Evolutionary conservation across 2,113 vertebrate species (phyloP), one percentile per base, ranked within the genome.

Genomic region (Leptosomus discolor): DNA sequence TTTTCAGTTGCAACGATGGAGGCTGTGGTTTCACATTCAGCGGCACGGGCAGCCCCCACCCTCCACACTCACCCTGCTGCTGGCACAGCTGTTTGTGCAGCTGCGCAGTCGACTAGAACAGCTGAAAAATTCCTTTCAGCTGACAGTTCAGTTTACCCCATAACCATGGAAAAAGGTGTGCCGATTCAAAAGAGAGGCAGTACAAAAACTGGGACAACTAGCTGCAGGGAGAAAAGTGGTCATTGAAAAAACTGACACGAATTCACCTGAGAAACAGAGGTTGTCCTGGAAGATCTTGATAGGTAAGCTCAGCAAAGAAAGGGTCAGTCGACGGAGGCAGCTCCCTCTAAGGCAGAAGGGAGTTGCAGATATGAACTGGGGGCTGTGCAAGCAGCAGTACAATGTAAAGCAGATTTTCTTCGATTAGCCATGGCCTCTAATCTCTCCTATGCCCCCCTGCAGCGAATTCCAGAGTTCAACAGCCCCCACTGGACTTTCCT

Each of bases 401-500:
- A 83, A 85, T 7, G 70, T 82, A 89, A 90, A 96, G 92, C 84
- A 96, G 96, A 96, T 97, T 94, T 96, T 43, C 92, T 96, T 95
- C 94, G 95, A 95, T 97, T 95, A 96, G 65, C 89, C 74, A 6
- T 69, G 94, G 89, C 74, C 84, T 94, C 80, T 97, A 96, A 97
- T 97, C 97, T 96, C 95, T 94, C 81, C 84, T 65, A 9, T 88
- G 96, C 87, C 93, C 87, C 96, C 95, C 96, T 96, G 91, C 95
- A 97, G 96, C 74, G 92, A 97, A 97, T 97, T 97, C 97, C 95
- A 97, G 95, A 96, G 97, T 96, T 94, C 97, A 97, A 95, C 58
- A 96, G 95, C 85, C 91, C 57, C 95, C 94, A 60, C 87, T 93
- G 95, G 95, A 94, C 96, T 93, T 96, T 91, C 94, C 96, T 96